Evolutionary conservation across 1,140 invertebrate genomes (phyloP).

Genomic region (Nebria ingens): DNA sequence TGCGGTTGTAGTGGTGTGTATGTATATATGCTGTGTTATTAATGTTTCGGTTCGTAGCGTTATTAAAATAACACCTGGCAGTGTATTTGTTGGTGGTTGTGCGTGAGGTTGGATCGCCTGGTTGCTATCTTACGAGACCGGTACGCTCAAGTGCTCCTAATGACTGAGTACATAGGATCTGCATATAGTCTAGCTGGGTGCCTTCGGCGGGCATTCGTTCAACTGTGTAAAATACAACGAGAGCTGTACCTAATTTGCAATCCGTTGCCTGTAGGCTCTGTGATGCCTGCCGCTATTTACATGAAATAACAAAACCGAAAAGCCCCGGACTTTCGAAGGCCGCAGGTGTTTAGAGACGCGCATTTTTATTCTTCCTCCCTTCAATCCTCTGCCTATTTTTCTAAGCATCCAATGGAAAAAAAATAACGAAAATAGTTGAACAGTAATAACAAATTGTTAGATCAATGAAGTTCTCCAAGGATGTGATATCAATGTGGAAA

Average conservation of each 20-base stretch:
- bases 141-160: background rate
- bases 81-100: background rate
- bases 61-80: constrained; percentile 5
- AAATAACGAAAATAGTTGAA: too few relatives aligned
- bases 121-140: background rate
- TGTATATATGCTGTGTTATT: background rate
- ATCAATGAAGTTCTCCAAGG: too few relatives aligned
- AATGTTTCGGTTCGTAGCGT: background rate
- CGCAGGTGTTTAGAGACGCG: too few relatives aligned
- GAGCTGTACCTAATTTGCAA: background rate
- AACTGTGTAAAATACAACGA: too few relatives aligned
- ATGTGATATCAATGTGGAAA: too few relatives aligned
- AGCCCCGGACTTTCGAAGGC: too few relatives aligned
- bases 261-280: background rate
- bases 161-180: background rate
- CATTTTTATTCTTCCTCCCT: too few relatives aligned
- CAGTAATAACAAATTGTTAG: too few relatives aligned
- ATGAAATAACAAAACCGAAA: background rate
- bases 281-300: constrained; percentile 1
- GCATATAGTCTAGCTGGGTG: background rate
- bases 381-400: too few relatives aligned
- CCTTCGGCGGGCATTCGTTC: background rate
- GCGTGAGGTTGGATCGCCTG: too few relatives aligned
- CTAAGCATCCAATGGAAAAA: too few relatives aligned
- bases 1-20: too few relatives aligned